Conservation (phyloP, 2,113 vertebrate species). For the Castor canadensis region DNA sequence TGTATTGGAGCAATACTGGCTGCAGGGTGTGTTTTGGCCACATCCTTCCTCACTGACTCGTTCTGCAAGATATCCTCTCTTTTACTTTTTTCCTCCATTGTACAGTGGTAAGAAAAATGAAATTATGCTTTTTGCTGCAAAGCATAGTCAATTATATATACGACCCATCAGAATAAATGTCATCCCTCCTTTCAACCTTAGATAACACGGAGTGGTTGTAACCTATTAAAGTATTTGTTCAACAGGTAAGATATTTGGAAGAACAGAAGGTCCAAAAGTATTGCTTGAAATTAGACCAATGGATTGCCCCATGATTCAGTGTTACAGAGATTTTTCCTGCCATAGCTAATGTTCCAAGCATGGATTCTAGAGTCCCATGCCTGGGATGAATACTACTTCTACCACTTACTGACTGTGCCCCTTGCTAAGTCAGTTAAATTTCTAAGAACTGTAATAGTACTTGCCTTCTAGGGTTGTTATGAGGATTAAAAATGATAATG, state of each 20-base stretch:
- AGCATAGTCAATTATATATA: neutral
- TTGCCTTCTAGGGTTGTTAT: neutral
- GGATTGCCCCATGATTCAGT: neutral
- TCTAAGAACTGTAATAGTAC: neutral
- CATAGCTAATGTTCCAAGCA: neutral
- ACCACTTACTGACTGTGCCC: neutral
- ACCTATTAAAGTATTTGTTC: neutral
- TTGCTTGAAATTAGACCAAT: neutral
- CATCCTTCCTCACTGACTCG: neutral
- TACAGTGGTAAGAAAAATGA: conserved; percentile 21
- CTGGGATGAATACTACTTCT: neutral
- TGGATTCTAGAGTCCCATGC: neutral
- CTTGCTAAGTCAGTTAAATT: neutral
- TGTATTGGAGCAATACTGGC: neutral
- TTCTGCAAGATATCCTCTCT: neutral
- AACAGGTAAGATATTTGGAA: neutral
- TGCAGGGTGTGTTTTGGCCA: neutral
- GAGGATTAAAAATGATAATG: neutral
- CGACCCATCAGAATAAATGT: conserved; percentile 29
- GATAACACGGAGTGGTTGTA: neutral
- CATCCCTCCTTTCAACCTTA: neutral
- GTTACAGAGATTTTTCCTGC: neutral
- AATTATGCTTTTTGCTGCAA: conserved; percentile 30
- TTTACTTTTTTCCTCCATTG: neutral
- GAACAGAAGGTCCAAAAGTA: neutral